These are phyloP conservation scores for Geotrupes spiniger DNA, from an alignment of 2,888 invertebrate species.

Conservation along the genomic window DNA sequence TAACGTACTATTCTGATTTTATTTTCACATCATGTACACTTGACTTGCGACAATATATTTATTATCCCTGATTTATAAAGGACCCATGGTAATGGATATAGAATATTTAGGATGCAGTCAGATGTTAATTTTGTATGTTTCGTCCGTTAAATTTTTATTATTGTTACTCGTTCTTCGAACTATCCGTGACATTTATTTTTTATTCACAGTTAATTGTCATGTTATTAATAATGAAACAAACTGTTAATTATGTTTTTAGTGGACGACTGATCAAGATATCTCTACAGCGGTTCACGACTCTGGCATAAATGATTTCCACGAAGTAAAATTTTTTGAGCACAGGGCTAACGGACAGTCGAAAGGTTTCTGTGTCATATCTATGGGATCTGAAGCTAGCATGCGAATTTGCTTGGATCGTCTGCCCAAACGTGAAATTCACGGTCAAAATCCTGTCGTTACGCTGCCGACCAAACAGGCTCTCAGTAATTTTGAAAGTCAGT, in stretches of 20 bases:
- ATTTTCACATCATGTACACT: too few relatives aligned
- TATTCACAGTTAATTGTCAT: too few relatives aligned
- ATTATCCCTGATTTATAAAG: too few relatives aligned
- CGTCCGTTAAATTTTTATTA: too few relatives aligned
- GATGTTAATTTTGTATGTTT: too few relatives aligned
- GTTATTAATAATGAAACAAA: too few relatives aligned
- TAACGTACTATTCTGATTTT: conserved; percentile 52
- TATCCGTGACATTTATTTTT: too few relatives aligned
- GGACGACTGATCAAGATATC: conserved; percentile 97
- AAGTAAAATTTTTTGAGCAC: conserved; percentile 99
- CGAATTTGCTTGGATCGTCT: conserved; percentile 88
- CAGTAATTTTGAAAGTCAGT: conserved; percentile 87
- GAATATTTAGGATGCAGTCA: too few relatives aligned
- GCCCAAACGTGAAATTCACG: conserved; percentile 93
- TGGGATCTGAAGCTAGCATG: conserved; percentile 90
- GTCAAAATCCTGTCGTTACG: conserved; percentile 92
- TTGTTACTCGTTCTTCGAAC: too few relatives aligned
- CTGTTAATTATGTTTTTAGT: conserved; percentile 62
- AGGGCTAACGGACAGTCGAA: conserved; percentile 98
- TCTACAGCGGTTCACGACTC: conserved; percentile 84
- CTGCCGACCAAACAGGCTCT: conserved; percentile 89
- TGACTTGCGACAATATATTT: too few relatives aligned
- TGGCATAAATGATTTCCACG: conserved; percentile 91
- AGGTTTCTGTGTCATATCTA: conserved; percentile 94
- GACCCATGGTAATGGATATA: too few relatives aligned